phyloP scores from a whole-genome alignment of 2,113 vertebrate species.

The Pluvialis apricaria region DNA sequence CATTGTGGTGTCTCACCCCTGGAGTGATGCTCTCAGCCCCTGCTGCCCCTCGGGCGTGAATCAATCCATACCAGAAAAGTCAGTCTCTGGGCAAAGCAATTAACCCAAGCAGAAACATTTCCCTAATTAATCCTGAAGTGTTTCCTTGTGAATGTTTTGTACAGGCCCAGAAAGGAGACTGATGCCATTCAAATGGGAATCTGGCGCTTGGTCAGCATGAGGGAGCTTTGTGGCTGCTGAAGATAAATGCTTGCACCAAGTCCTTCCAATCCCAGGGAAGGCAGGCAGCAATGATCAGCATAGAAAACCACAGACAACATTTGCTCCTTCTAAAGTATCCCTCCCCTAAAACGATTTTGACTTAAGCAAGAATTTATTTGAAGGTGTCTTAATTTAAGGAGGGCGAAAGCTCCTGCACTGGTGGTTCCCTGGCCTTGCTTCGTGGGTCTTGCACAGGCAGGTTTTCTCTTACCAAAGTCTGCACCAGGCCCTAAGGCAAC shows the following conservation, averaged over 20 bases:
- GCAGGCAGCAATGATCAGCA: not conserved
- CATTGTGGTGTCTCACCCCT: not conserved
- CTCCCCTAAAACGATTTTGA: not conserved
- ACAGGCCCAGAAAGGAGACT: not conserved
- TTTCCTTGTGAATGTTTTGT: not conserved
- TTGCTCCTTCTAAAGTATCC: not conserved
- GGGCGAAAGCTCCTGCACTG: not conserved
- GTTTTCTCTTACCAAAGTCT: not conserved
- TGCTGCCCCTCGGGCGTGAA: rapidly evolving
- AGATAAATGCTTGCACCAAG: not conserved
- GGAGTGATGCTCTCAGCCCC: not conserved
- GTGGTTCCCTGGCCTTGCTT: not conserved
- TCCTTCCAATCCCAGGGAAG: not conserved
- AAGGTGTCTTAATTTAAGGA: not conserved
- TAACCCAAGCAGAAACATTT: not conserved
- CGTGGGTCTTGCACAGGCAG: not conserved
- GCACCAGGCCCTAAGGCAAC: not conserved
- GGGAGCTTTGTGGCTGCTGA: not conserved
- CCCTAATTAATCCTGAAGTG: not conserved
- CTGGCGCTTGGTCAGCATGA: not conserved
- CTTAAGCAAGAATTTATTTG: not conserved
- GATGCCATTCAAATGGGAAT: not conserved
- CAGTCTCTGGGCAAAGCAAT: not conserved
- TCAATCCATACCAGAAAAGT: not conserved
- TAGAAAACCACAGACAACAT: not conserved